Conservation (phyloP, 1,140 invertebrate genomes). For the Sesamia nonagrioides region DNA sequence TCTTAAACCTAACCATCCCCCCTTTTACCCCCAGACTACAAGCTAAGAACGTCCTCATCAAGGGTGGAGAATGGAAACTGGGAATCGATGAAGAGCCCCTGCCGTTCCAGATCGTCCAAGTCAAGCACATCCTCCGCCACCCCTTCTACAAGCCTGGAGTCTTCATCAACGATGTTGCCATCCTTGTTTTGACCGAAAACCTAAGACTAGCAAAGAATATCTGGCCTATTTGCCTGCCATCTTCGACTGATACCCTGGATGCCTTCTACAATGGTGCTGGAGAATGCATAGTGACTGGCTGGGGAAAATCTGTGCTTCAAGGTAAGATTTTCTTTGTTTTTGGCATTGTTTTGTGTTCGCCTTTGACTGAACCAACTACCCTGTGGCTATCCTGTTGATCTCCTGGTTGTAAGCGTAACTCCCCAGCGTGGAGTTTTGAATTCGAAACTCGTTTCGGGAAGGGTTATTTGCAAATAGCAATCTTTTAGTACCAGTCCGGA, state of each 20-base stretch:
- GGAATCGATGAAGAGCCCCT: slow-evolving; percentile 93
- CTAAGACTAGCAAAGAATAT: slow-evolving; percentile 91
- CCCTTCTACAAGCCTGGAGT: slow-evolving; percentile 90
- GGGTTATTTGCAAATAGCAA: too few relatives aligned
- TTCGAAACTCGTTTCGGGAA: too few relatives aligned
- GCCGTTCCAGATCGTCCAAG: slow-evolving; percentile 92
- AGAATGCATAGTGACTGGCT: slow-evolving; percentile 93
- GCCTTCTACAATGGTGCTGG: slow-evolving; percentile 85
- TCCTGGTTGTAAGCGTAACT: too few relatives aligned
- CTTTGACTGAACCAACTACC: too few relatives aligned
- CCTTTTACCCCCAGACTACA: slow-evolving; percentile 71
- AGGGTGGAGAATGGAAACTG: slow-evolving; percentile 95
- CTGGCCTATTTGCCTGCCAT: slow-evolving; percentile 91
- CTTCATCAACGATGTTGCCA: slow-evolving; percentile 91
- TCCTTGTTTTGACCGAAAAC: slow-evolving; percentile 90
- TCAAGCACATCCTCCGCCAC: slow-evolving; percentile 91
- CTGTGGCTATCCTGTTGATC: too few relatives aligned
- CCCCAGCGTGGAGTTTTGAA: too few relatives aligned
- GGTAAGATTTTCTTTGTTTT: slow-evolving; percentile 87
- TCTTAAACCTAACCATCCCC: background rate
- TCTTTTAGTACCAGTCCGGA: too few relatives aligned
- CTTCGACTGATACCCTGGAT: slow-evolving; percentile 76
- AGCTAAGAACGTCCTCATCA: slow-evolving; percentile 91
- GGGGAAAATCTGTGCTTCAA: slow-evolving; percentile 93
- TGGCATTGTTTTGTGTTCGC: background rate